Conservation (phyloP, 2,888 invertebrate genomes). For the Mamestra brassicae region DNA sequence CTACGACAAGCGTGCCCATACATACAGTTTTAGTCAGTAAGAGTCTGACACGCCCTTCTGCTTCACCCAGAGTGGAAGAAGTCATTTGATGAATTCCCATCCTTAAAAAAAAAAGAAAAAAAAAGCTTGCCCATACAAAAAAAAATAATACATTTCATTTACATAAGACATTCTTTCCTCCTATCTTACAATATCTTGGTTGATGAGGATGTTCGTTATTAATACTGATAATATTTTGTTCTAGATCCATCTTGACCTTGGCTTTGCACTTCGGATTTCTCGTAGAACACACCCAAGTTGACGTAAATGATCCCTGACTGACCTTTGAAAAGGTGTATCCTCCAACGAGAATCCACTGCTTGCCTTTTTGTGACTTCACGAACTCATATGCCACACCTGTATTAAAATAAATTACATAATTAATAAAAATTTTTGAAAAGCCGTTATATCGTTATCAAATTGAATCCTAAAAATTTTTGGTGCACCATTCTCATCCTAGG, state of each 20-base stretch:
- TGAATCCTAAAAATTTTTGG: no score
- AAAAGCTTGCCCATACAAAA: no score
- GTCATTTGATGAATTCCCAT: no score
- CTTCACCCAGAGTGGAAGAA: no score
- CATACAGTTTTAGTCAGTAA: no score
- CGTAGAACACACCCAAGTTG: constrained; percentile 63
- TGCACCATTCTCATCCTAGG: no score
- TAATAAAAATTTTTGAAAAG: no score
- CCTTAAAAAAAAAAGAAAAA: no score
- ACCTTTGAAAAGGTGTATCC: constrained; percentile 68
- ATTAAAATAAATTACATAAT: background rate
- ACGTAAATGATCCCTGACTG: background rate
- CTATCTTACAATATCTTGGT: constrained; percentile 23
- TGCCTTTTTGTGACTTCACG: constrained; percentile 54
- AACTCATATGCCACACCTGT: constrained; percentile 37
- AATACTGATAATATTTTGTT: constrained; percentile 22
- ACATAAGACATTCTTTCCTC: constrained; percentile 9
- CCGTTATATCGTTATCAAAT: no score
- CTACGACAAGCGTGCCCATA: no score
- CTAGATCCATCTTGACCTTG: constrained; percentile 41
- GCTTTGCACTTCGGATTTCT: constrained; percentile 61
- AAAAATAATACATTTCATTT: no score
- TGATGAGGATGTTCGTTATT: constrained; percentile 50
- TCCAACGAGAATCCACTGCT: constrained; percentile 66
- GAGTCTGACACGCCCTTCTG: no score